A percentile compares a stretch with the other conserved stretches of the same genome.
phyloP scores from a whole-genome alignment of 1,140 invertebrate species.

The Phocides pigmalion region DNA sequence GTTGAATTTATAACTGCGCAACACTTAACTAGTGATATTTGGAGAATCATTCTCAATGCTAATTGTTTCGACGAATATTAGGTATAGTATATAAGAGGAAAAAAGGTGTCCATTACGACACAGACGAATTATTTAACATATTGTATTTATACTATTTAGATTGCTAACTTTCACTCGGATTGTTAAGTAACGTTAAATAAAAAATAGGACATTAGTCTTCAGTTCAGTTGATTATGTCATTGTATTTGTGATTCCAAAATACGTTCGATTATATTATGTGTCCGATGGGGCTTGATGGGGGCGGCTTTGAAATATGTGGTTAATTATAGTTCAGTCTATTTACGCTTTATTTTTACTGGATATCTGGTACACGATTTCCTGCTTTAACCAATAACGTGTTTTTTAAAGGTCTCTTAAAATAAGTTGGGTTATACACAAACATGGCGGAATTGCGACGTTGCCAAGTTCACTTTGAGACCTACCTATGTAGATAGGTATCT shows the following conservation, averaged over 20 bases:
- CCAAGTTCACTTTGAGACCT: slow-evolving; percentile 45
- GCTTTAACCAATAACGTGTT: neutral
- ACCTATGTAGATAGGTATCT: slow-evolving; percentile 8
- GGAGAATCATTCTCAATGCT: slow-evolving; percentile 75
- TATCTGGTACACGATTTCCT: slow-evolving; percentile 15
- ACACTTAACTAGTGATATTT: slow-evolving; percentile 68
- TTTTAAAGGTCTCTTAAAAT: slow-evolving; percentile 41
- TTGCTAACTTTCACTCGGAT: neutral
- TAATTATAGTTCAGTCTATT: neutral
- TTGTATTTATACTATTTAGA: slow-evolving; percentile 4
- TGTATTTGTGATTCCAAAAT: slow-evolving; percentile 7
- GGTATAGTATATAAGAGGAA: slow-evolving; percentile 75
- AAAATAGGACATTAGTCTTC: slow-evolving; percentile 38
- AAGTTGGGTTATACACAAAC: slow-evolving; percentile 56
- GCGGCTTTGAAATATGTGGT: slow-evolving; percentile 23
- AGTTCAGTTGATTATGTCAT: slow-evolving; percentile 14
- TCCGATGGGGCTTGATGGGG: slow-evolving; percentile 5
- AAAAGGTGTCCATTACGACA: slow-evolving; percentile 45
- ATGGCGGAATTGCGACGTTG: slow-evolving; percentile 52
- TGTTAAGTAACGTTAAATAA: neutral
- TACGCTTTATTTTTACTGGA: slow-evolving; percentile 1
- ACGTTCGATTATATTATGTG: neutral
- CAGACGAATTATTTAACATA: slow-evolving; percentile 14
- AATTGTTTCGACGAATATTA: slow-evolving; percentile 78
- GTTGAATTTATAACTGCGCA: slow-evolving; percentile 71